Base-by-base conservation (phyloP, 2,797 vertebrate species). In the Botia almorhae region DNA sequence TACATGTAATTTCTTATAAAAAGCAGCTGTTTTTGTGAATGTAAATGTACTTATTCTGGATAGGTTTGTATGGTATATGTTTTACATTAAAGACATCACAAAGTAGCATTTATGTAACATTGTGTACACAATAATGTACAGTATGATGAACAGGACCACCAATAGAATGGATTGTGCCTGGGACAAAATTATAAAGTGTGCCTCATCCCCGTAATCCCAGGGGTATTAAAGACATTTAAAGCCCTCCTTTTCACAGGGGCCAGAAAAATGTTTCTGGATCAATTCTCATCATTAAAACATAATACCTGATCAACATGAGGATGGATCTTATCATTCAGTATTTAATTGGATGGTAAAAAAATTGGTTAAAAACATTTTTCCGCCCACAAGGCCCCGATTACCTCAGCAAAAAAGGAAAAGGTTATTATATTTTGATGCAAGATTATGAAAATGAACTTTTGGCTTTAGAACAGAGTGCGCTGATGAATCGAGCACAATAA, bases 1-100 rank as follows among this genome's bases (percentile, higher is more conserved):
- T 50, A 48, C 26, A 50, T 21, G 12, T 12, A 19, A 69, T 78
- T 78, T 69, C 39, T 29, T 7, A 36, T 39, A 53, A 56, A 55
- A 71, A 5, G 8, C 36, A 19, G 7, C n/a, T 36, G n/a, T 19
- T 43, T 61, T 29, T 29, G 8, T 67, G 3, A 67, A 67, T 67
- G 7, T 23, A 55, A 19, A 26, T 23, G 50, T 53, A 75, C n/a
- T 17, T 43, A 36, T 43, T 23, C 14, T 23, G 7, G 29, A 76
- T 23, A 23, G 7, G 5, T 5, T 0, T 19, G 61, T 2, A 7
- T 51, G 7, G 7, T 2, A 0, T 63, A 8, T 43, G 13, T 8
- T 39, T 72, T 7, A 58, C 16, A 17, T 56, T 19, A 72, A 21
- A 48, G 3, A 13, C 7, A 43, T 43, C 8, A 43, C 17, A 36